These are phyloP conservation scores for Platysternon megacephalum DNA, from an alignment of 2,113 vertebrate species.

Conservation along the genomic window DNA sequence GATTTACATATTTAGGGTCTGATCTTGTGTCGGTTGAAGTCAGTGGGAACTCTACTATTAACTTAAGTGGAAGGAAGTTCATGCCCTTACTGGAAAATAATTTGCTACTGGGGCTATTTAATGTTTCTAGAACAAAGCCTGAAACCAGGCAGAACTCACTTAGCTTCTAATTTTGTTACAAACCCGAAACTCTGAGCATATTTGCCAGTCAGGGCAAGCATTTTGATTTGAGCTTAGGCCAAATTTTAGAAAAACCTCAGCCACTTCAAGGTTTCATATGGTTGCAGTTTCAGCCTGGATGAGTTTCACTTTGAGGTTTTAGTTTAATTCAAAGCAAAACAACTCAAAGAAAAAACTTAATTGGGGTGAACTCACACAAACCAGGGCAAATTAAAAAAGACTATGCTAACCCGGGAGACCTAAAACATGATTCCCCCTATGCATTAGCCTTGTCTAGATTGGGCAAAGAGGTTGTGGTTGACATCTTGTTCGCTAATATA, in stretches of 20 bases:
- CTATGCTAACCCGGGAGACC: background rate
- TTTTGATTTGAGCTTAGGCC: background rate
- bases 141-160: constrained; percentile 27
- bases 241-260: background rate
- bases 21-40: constrained; percentile 63
- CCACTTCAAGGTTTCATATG: background rate
- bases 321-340: background rate
- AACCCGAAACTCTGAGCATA: background rate
- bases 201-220: constrained; percentile 22
- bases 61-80: constrained; percentile 29
- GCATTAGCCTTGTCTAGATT: background rate
- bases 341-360: background rate
- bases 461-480: too few species aligned
- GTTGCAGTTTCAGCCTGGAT: background rate
- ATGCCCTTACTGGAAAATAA: constrained; percentile 39
- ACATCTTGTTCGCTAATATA: background rate
- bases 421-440: background rate
- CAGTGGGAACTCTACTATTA: constrained; percentile 59
- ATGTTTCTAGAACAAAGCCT: background rate
- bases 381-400: background rate
- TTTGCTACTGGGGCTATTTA: background rate
- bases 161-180: constrained; percentile 20
- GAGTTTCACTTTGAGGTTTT: background rate
- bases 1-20: constrained; percentile 55
- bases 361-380: accelerated